Percentiles rank a stretch among this genome's conserved stretches.
Evolutionary conservation across 2,888 invertebrate species (phyloP).

Genomic region (Eupithecia tripunctaria): DNA sequence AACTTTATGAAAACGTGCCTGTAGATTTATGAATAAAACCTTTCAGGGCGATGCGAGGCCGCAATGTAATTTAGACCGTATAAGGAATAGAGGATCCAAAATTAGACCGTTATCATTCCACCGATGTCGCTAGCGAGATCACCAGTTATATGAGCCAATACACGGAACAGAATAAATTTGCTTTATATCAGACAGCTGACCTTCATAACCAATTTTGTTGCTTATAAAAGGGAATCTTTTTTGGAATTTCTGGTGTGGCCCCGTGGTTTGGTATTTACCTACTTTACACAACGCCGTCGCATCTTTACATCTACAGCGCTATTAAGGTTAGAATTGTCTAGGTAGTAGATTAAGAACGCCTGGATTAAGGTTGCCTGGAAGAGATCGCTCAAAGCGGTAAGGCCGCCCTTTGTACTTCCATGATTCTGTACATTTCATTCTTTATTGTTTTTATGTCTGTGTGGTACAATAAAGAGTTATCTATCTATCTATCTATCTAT

Average conservation of each 20-base stretch:
- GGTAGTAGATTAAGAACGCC: too few species aligned
- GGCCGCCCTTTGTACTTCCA: too few species aligned
- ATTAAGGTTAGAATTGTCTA: too few species aligned
- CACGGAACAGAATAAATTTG: conserved; percentile 83
- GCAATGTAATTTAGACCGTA: conserved; percentile 80
- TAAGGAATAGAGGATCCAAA: conserved; percentile 72
- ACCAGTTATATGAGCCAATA: conserved; percentile 82
- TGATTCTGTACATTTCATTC: too few species aligned
- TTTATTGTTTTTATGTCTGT: too few species aligned
- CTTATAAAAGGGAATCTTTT: conserved; percentile 69
- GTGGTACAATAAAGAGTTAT: too few species aligned
- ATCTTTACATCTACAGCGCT: too few species aligned
- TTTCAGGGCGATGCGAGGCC: conserved; percentile 78
- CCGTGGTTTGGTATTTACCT: too few species aligned
- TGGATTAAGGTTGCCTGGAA: too few species aligned
- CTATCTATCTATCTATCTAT: conserved; percentile 16
- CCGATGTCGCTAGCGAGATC: conserved; percentile 78
- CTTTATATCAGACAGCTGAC: conserved; percentile 80
- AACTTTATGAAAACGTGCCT: conserved; percentile 81
- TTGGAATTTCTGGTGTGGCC: conserved; percentile 62
- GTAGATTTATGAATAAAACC: conserved; percentile 84
- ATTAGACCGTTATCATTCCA: conserved; percentile 83
- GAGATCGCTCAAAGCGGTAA: too few species aligned
- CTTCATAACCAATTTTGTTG: conserved; percentile 82
- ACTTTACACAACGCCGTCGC: too few species aligned